These are phyloP conservation scores for Rissa tridactyla DNA, from an alignment of 2,113 vertebrate genomes.

Conservation along the genomic window DNA sequence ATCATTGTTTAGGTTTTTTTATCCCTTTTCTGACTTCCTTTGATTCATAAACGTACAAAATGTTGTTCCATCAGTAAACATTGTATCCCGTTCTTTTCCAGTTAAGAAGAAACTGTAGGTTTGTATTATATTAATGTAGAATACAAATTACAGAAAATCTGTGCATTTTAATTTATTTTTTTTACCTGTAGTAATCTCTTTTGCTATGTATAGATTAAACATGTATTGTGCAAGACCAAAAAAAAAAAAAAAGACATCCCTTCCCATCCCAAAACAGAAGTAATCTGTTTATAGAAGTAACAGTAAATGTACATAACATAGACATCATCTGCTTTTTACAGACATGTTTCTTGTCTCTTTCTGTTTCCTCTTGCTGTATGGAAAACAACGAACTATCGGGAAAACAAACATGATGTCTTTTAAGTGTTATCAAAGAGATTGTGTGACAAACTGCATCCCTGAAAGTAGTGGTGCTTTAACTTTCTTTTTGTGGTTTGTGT, in stretches of 20 bases:
- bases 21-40: neutral
- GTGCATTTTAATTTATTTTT: neutral
- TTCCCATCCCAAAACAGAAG: neutral
- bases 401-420: neutral
- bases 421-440: neutral
- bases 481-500: neutral
- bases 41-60: neutral
- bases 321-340: neutral
- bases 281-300: neutral
- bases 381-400: neutral
- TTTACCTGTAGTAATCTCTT: neutral
- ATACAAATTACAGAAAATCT: neutral
- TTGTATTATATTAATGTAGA: neutral
- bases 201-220: neutral
- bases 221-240: neutral
- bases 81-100: neutral
- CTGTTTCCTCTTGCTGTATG: neutral
- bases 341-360: neutral
- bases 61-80: neutral
- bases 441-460: neutral
- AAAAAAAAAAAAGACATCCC: neutral
- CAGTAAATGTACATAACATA: neutral
- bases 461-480: neutral
- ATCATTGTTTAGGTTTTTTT: neutral
- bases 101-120: neutral